phyloP scores from a whole-genome alignment of 2,888 invertebrate genomes.

The Cerceris rybyensis region DNA sequence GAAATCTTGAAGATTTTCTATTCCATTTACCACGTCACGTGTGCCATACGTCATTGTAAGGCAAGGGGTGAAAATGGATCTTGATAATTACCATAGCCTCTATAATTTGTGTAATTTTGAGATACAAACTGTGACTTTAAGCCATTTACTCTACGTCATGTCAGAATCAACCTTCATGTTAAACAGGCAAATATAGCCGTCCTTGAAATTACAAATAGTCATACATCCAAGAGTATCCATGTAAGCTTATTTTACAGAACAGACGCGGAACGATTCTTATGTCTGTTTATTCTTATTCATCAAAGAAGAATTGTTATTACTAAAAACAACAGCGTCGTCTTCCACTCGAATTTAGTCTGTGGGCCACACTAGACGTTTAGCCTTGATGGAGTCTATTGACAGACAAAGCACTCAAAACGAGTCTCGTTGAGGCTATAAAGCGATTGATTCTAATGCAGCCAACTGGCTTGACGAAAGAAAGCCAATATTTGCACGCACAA shows the following conservation, averaged over 20 bases:
- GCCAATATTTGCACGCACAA: slow-evolving; percentile 80
- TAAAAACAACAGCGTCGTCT: slow-evolving; percentile 15
- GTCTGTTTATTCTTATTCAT: slow-evolving; percentile 10
- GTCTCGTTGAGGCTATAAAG: slow-evolving; percentile 75
- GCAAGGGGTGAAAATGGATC: too few relatives aligned
- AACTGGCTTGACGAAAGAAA: slow-evolving; percentile 74
- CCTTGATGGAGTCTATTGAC: slow-evolving; percentile 74
- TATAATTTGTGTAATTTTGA: too few relatives aligned
- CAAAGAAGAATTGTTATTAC: slow-evolving; percentile 9
- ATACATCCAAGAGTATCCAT: neutral
- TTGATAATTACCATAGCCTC: too few relatives aligned
- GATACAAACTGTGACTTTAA: too few relatives aligned
- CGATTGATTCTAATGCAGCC: slow-evolving; percentile 74
- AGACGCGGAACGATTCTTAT: slow-evolving; percentile 3
- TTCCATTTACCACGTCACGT: too few relatives aligned
- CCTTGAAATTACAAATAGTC: slow-evolving; percentile 1
- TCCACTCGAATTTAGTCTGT: slow-evolving; percentile 63
- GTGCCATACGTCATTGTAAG: too few relatives aligned
- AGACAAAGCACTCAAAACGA: slow-evolving; percentile 76
- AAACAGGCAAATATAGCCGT: neutral
- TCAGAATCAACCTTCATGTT: too few relatives aligned
- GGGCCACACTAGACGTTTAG: slow-evolving; percentile 78
- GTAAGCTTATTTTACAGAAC: slow-evolving; percentile 5
- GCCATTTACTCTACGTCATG: too few relatives aligned
- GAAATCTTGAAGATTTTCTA: too few relatives aligned